Percentiles rank a stretch among this genome's conserved stretches.
Evolutionary conservation across 2,113 vertebrate species (phyloP).

Genomic region (Entelurus aequoreus): DNA sequence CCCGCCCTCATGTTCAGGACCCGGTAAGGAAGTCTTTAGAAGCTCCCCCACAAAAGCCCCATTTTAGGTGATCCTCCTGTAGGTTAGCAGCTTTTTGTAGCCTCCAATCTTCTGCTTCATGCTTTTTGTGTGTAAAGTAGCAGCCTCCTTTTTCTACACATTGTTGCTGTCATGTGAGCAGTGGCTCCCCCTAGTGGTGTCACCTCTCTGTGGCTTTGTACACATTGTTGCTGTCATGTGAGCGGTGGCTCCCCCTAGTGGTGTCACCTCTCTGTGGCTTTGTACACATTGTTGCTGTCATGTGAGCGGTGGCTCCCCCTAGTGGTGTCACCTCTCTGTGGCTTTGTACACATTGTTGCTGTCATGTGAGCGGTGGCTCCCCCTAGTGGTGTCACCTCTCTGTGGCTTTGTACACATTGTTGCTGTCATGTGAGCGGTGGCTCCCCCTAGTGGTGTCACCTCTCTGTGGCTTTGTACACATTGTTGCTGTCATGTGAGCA

Average conservation of each 20-base stretch:
- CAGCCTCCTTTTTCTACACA: constrained; percentile 17
- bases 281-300: constrained; percentile 32
- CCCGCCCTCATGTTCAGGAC: constrained; percentile 97
- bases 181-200: constrained; percentile 41
- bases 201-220: constrained; percentile 37
- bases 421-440: constrained; percentile 38
- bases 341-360: constrained; percentile 36
- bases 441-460: constrained; percentile 36
- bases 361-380: constrained; percentile 37
- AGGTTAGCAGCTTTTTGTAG: constrained; percentile 28
- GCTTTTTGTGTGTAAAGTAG: constrained; percentile 44
- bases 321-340: constrained; percentile 42
- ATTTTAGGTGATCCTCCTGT: not conserved
- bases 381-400: constrained; percentile 42
- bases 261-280: constrained; percentile 45
- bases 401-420: constrained; percentile 34
- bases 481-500: constrained; percentile 34
- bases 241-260: constrained; percentile 35
- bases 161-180: constrained; percentile 34
- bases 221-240: constrained; percentile 34
- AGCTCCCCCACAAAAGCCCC: fast-evolving
- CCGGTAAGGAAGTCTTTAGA: constrained; percentile 66
- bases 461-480: constrained; percentile 41
- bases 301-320: constrained; percentile 37
- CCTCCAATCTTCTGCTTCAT: constrained; percentile 28